Evolutionary conservation across 2,888 invertebrate species (phyloP).

Genomic region (Lypha dubia): DNA sequence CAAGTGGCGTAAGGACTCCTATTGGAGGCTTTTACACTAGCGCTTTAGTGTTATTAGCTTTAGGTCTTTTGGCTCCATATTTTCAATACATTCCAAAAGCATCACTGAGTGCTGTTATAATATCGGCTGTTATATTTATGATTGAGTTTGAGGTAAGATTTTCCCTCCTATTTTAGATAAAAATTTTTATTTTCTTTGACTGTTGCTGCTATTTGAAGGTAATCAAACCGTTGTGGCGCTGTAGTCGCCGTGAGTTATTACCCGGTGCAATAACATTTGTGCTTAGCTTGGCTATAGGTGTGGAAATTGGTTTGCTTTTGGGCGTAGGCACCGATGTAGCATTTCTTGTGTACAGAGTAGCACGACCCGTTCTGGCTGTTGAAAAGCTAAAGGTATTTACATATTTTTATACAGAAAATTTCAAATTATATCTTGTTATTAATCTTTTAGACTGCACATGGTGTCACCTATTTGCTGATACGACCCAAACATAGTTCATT

Average conservation of each 20-base stretch:
- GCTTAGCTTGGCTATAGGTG: constrained; percentile 91
- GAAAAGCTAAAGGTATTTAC: constrained; percentile 87
- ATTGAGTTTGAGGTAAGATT: constrained; percentile 91
- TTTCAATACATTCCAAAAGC: constrained; percentile 96
- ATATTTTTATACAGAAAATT: background rate
- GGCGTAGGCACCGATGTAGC: constrained; percentile 92
- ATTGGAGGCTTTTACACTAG: constrained; percentile 94
- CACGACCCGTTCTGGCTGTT: constrained; percentile 89
- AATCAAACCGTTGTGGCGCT: constrained; percentile 93
- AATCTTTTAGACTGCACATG: constrained; percentile 86
- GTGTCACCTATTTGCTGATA: constrained; percentile 89
- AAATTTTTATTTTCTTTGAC: background rate
- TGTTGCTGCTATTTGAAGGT: constrained; percentile 83
- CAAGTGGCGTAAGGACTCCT: constrained; percentile 96
- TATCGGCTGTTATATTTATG: constrained; percentile 97
- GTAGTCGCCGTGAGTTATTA: constrained; percentile 90
- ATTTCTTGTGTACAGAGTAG: constrained; percentile 91
- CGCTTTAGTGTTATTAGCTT: constrained; percentile 90
- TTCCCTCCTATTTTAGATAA: background rate
- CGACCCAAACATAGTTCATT: constrained; percentile 90
- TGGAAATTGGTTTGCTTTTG: constrained; percentile 93
- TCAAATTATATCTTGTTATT: background rate
- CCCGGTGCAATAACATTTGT: constrained; percentile 93
- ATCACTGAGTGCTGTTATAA: constrained; percentile 95
- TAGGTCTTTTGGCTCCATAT: constrained; percentile 94